A percentile compares a stretch with the other conserved stretches of the same genome.
These are phyloP conservation scores for Dryococelus australis DNA, from an alignment of 2,888 invertebrate species.

Conservation along the genomic window DNA sequence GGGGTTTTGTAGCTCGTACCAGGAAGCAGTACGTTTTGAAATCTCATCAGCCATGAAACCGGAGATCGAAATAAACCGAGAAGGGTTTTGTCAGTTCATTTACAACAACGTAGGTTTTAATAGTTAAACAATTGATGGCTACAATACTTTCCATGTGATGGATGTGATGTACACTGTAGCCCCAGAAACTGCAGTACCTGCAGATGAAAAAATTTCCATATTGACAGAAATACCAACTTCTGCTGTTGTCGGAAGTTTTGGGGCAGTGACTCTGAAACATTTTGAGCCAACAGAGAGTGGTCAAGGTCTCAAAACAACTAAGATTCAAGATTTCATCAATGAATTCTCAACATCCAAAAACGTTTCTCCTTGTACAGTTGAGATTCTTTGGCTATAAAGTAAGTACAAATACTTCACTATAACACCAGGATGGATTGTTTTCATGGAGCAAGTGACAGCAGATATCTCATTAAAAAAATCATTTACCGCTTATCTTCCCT, in stretches of 20 bases:
- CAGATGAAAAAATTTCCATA: not conserved
- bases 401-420: not conserved
- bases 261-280: too few species aligned
- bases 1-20: too few species aligned
- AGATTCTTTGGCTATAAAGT: not conserved
- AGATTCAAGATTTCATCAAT: not conserved
- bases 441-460: not conserved
- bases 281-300: not conserved
- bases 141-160: conserved; percentile 13
- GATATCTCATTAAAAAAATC: not conserved
- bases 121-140: not conserved
- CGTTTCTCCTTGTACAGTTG: not conserved
- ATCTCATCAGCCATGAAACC: too few species aligned
- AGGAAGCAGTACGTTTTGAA: too few species aligned
- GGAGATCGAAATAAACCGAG: too few species aligned
- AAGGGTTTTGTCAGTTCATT: too few species aligned
- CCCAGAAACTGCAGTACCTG: not conserved
- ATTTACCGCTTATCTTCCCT: not conserved
- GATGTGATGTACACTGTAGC: not conserved
- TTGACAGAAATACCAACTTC: too few species aligned
- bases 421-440: too few species aligned
- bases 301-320: not conserved
- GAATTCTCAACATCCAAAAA: not conserved
- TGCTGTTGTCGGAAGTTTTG: too few species aligned
- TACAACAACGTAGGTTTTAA: too few species aligned